phyloP scores from a whole-genome alignment of 2,888 invertebrate genomes.

The Chymomyza fuscimana region DNA sequence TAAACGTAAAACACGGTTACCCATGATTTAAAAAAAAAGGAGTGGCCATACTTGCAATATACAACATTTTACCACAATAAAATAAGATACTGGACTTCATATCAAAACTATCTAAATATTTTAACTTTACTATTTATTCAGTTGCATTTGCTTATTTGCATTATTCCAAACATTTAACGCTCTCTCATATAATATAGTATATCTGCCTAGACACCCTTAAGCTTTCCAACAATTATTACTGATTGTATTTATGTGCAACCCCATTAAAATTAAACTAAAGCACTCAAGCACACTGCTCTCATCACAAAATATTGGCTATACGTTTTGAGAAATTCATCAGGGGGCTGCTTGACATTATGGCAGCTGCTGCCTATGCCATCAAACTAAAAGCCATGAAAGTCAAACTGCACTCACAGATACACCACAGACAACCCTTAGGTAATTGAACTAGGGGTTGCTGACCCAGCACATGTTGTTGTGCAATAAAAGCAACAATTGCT shows the following conservation, averaged over 20 bases:
- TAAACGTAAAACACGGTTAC: too few species aligned
- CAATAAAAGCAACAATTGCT: conserved; percentile 15
- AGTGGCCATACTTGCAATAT: too few species aligned
- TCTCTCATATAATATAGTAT: not conserved
- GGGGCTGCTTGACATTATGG: conserved; percentile 19
- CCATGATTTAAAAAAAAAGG: too few species aligned
- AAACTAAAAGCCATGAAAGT: not conserved
- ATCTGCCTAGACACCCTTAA: not conserved
- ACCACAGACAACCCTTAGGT: conserved; percentile 29
- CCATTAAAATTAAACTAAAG: not conserved
- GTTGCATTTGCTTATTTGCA: too few species aligned
- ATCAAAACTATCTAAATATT: too few species aligned
- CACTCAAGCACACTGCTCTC: not conserved
- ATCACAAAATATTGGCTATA: not conserved
- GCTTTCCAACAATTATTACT: not conserved
- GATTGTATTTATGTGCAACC: not conserved
- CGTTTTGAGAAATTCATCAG: not conserved
- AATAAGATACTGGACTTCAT: too few species aligned
- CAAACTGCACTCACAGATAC: conserved; percentile 13
- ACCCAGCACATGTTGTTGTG: conserved; percentile 7
- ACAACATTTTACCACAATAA: too few species aligned
- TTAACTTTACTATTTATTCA: too few species aligned
- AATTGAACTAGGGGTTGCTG: conserved; percentile 32
- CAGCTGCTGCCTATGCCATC: conserved; percentile 22
- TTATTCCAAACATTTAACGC: too few species aligned